Percentiles rank a stretch among this genome's conserved stretches.
Conservation (phyloP, 2,113 vertebrate genomes). For the Catagonus wagneri region DNA sequence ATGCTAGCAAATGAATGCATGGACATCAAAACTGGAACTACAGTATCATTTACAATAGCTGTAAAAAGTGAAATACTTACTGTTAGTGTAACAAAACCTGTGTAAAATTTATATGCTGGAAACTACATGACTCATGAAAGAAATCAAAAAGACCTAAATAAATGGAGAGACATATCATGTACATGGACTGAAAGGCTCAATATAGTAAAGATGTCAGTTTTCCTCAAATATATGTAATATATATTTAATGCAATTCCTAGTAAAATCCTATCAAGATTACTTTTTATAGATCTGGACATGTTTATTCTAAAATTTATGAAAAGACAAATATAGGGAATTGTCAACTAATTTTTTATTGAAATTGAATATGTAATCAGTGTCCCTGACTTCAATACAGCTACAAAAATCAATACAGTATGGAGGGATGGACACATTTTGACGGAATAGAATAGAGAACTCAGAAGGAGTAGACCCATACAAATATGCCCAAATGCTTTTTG, state of each 20-base stretch:
- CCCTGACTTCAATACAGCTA: neutral
- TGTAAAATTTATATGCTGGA: neutral
- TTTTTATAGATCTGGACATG: constrained; percentile 22
- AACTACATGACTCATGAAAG: neutral
- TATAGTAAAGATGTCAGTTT: constrained; percentile 10
- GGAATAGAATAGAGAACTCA: neutral
- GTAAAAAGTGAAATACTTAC: neutral
- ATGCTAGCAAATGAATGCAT: neutral
- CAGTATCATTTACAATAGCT: neutral
- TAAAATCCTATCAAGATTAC: neutral
- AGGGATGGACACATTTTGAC: neutral
- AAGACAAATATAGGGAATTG: neutral
- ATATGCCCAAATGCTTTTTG: neutral
- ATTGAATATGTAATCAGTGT: neutral
- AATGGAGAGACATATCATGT: neutral
- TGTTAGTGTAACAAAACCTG: neutral
- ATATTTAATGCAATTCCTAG: constrained; percentile 19
- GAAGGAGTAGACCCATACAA: neutral
- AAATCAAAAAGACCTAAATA: neutral
- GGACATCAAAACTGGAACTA: neutral
- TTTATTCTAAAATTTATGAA: constrained; percentile 16
- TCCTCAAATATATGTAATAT: neutral
- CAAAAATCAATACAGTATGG: neutral
- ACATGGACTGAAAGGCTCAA: neutral
- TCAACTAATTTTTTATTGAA: neutral